These are phyloP conservation scores for Haliaeetus leucogaster DNA, from an alignment of 2,113 vertebrate species.

Conservation along the genomic window DNA sequence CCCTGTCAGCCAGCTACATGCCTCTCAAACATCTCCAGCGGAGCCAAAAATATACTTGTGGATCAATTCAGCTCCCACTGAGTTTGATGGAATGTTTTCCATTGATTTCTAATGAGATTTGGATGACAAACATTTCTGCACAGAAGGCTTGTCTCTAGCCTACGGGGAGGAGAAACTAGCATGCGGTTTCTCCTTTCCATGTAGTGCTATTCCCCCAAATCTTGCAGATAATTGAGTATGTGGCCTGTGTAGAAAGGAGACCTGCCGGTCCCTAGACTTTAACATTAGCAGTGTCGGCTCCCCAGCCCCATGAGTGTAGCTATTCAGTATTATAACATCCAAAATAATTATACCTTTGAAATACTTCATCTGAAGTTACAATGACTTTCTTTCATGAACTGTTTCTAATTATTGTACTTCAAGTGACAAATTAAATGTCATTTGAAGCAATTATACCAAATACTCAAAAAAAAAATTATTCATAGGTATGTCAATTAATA, in stretches of 20 bases:
- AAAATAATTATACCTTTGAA: constrained; percentile 73
- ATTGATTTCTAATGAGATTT: constrained; percentile 40
- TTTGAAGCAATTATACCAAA: constrained; percentile 74
- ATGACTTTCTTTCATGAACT: constrained; percentile 73
- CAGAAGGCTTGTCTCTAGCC: background rate
- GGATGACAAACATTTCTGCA: constrained; percentile 13
- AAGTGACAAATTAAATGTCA: constrained; percentile 78
- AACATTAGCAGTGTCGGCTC: background rate
- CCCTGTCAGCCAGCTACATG: background rate
- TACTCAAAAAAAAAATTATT: constrained; percentile 68
- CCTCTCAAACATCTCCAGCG: background rate
- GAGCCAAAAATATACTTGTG: constrained; percentile 17
- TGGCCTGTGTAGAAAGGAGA: background rate
- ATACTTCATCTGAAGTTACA: constrained; percentile 70
- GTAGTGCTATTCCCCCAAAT: background rate
- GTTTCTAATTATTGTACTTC: constrained; percentile 76
- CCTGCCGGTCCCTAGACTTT: background rate
- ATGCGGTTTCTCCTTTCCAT: background rate
- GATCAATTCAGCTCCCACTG: constrained; percentile 15
- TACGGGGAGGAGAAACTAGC: background rate
- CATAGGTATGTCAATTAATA: constrained; percentile 73
- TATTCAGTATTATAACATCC: constrained; percentile 48
- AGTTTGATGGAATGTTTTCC: constrained; percentile 10
- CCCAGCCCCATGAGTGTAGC: background rate
- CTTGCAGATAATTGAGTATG: background rate